A percentile compares a stretch with the other conserved stretches of the same genome.
Evolutionary conservation across 2,797 vertebrate species (phyloP).

Genomic region (Okamejei kenojei): DNA sequence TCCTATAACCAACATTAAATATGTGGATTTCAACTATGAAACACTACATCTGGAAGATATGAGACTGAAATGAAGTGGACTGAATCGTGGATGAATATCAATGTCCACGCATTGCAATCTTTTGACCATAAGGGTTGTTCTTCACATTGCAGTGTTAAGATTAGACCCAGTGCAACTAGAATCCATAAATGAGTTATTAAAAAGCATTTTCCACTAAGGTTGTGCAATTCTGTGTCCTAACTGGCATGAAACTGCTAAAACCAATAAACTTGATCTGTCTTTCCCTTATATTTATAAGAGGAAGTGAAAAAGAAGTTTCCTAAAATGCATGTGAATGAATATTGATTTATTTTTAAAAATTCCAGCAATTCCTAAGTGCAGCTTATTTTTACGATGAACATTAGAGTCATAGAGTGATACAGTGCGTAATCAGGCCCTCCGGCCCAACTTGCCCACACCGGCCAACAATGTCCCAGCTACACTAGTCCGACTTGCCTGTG

Average conservation of each 20-base stretch:
- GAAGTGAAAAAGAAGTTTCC: not conserved
- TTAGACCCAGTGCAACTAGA: not conserved
- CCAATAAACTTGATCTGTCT: not conserved
- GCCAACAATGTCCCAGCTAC: no score
- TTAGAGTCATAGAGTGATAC: not conserved
- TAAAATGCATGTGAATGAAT: not conserved
- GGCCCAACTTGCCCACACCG: no score
- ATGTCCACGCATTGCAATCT: not conserved
- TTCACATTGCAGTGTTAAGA: not conserved
- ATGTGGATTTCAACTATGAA: no score
- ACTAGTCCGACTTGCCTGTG: no score
- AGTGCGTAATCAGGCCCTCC: no score
- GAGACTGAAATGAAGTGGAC: no score
- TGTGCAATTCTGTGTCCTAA: not conserved
- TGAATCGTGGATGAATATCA: not conserved
- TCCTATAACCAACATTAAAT: no score
- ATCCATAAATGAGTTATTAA: not conserved
- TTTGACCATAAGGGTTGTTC: not conserved
- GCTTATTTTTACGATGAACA: not conserved
- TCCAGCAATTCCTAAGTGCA: not conserved
- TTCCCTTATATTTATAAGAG: not conserved
- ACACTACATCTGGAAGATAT: no score
- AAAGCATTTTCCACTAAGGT: not conserved
- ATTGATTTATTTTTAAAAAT: not conserved
- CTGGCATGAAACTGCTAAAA: not conserved